Conservation (phyloP, 2,797 vertebrate genomes). For the Furcifer pardalis region DNA sequence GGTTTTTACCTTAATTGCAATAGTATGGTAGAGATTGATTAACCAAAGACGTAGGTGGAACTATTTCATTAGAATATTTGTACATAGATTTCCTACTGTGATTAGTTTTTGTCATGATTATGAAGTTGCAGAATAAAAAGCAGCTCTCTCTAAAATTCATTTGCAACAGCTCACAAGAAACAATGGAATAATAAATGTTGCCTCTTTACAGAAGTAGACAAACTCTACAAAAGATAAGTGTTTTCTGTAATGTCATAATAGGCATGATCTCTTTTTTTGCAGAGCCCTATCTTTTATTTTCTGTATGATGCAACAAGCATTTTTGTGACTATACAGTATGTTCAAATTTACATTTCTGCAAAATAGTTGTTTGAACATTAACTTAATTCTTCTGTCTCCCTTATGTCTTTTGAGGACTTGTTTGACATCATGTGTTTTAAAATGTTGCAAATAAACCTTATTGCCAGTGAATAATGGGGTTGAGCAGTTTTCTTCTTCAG, state of each 20-base stretch:
- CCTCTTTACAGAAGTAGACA: background rate
- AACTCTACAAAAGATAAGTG: background rate
- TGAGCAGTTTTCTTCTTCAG: background rate
- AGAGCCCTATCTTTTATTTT: background rate
- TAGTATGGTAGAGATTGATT: background rate
- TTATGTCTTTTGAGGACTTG: background rate
- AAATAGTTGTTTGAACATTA: background rate
- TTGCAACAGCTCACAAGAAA: background rate
- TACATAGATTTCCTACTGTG: background rate
- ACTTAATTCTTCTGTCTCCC: background rate
- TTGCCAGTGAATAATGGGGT: no score
- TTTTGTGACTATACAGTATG: background rate
- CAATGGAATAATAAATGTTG: no score
- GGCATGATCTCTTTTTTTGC: background rate
- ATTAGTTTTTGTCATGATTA: background rate
- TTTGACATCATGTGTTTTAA: background rate
- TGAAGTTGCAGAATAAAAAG: background rate
- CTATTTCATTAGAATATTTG: background rate
- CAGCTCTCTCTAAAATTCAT: background rate
- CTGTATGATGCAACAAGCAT: background rate
- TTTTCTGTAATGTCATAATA: background rate
- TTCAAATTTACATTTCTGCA: background rate
- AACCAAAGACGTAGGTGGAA: background rate
- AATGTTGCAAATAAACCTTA: background rate
- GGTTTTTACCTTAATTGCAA: conserved; percentile 1